Evolutionary conservation across 2,797 vertebrate species (phyloP), one percentile per base, ranked within the genome.

Genomic region (Gephyroberyx darwinii): DNA sequence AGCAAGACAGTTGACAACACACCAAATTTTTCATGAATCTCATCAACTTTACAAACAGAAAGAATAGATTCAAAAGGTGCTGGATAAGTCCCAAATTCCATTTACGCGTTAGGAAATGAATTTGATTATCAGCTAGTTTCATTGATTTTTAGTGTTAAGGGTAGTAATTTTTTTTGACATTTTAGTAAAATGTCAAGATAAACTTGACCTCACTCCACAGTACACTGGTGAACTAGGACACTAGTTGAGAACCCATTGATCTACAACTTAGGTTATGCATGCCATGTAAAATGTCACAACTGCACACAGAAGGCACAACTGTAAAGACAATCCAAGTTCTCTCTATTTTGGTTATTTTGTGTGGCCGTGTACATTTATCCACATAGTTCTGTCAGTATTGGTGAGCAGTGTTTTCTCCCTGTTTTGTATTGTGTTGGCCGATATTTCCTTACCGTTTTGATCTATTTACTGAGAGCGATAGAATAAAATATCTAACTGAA

Each of bases 391-490:
- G 67, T 77, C 81, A 84, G 77, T 88, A 82, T 86, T 89, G 83
- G 82, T 87, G 75, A 70, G 78, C 48, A 61, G 60, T 84, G 72
- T 82, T 75, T 80, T 74, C 69, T 80, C 76, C 67, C 45, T 52
- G 35, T 92, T 89, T 88, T 88, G 54, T 89, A 90, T 90, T 66
- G 80, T 85, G 78, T 84, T 86, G 69, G 82, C 82, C 82, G 65
- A 84, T 84, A 60, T 88, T 86, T 86, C 72, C 53, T 81, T 69
- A 71, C 52, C 63, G 13, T 81, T 91, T 62, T 89, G 74, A 84
- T 88, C 84, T 88, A 85, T 91, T 91, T 84, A 88, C 85, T 75
- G 80, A 59, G 82, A 92, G 86, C 85, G 88, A 83, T 86, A 86
- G 83, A 93, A 91, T 93, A 91, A 92, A 93, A 83, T 62, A 57